Conservation (phyloP, 2,113 vertebrate genomes). For the Laticauda colubrina region DNA sequence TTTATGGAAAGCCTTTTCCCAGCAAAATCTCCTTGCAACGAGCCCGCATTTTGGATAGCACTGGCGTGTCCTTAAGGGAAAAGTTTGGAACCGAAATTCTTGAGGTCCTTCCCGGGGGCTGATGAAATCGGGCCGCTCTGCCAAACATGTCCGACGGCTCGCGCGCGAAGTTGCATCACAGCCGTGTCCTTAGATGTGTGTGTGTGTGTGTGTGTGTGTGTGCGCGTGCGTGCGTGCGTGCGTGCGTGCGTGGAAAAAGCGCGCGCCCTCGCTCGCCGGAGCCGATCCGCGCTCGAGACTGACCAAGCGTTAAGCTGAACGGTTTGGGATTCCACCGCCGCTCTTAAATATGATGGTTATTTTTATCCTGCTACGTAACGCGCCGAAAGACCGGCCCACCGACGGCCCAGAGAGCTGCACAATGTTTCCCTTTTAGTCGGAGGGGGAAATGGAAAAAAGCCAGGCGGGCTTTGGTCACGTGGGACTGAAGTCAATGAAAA, state of each 20-base stretch:
- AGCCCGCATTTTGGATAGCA: not conserved
- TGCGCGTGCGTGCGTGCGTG: not conserved
- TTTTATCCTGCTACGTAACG: slow-evolving; percentile 97
- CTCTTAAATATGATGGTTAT: slow-evolving; percentile 99
- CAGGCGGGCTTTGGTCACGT: slow-evolving; percentile 81
- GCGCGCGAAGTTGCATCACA: slow-evolving; percentile 63
- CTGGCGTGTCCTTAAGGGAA: fast-evolving
- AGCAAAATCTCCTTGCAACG: not conserved
- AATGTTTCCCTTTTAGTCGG: slow-evolving; percentile 91
- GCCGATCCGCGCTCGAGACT: slow-evolving; percentile 68
- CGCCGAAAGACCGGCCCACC: slow-evolving; percentile 78
- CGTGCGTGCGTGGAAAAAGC: not conserved
- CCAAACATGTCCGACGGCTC: slow-evolving; percentile 40
- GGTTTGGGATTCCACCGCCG: slow-evolving; percentile 88
- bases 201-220: not conserved
- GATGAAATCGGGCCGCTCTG: slow-evolving; percentile 34
- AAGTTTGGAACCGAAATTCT: not conserved
- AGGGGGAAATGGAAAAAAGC: slow-evolving; percentile 93
- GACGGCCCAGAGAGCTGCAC: slow-evolving; percentile 70
- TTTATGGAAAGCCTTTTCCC: fast-evolving
- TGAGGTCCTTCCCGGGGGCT: slow-evolving; percentile 20
- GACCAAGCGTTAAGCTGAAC: slow-evolving; percentile 81
- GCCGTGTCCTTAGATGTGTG: not conserved
- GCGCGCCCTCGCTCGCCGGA: not conserved
- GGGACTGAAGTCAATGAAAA: slow-evolving; percentile 78